Evolutionary conservation across 1,140 invertebrate genomes (phyloP), one percentile per base, ranked within the genome.

Genomic region (Lanistes nyassanus): DNA sequence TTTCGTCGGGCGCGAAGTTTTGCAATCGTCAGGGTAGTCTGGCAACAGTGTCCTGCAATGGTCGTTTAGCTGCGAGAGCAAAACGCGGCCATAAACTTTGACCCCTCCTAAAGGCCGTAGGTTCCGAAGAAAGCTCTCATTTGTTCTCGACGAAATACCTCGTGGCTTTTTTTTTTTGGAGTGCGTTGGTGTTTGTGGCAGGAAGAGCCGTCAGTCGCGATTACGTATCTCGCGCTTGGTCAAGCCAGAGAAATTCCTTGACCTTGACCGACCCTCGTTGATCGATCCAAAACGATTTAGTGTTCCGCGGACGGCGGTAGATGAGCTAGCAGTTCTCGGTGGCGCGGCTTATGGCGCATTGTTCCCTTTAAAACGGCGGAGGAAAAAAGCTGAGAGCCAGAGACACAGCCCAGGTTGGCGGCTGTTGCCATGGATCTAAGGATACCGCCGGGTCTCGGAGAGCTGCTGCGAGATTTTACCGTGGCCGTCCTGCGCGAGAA

Each of bases 401-500:
- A 65, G n/a, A 13, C 29, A 31, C 34, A 7, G 39, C 39, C 34
- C 31, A 37, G 36, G 36, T 34, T 11, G 53, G 26, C 36, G 29
- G 3, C 39, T 67, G 16, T n/a, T 21, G 29, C 67, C 23, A 85
- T 85, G 84, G 82, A 81, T 78, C 78, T 86, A 16, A 86, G 90
- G 74, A 86, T 97, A 87, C 96, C 96, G 60, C 94, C 96, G 87
- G 95, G 96, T 86, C 92, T 98, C 76, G 93, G 96, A 85, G 95
- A 97, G 88, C 92, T 98, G 80, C 92, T 98, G 72, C 91, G 97
- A 84, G 96, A 98, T 86, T 98, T 98, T 89, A 98, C 97, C 65
- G 97, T 98, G 79, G 94, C 94, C 83, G 98, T 97, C 87, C 90
- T 98, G 79, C 91, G 97, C 81, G 95, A 98, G 88, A 94, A 96